A percentile compares a stretch with the other conserved stretches of the same genome.
Conservation (phyloP, 2,888 invertebrate genomes). For the Archaeoteleia sp. region DNA sequence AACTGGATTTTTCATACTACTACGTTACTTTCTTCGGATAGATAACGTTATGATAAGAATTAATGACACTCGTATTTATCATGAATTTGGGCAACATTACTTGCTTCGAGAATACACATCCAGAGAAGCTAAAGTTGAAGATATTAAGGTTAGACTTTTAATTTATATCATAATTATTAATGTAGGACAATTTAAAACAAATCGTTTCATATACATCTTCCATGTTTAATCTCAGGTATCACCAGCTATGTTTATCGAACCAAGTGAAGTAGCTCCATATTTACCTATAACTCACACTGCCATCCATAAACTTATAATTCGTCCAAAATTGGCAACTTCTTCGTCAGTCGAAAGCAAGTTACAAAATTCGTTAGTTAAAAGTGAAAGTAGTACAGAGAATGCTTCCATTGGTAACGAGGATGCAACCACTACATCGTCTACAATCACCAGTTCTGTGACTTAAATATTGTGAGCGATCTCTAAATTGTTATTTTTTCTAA, state of each 20-base stretch:
- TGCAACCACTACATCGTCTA: too few species aligned
- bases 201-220: too few species aligned
- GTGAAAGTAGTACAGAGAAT: constrained; percentile 8
- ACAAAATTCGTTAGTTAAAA: neutral
- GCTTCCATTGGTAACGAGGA: too few species aligned
- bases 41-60: constrained; percentile 93
- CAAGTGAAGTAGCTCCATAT: constrained; percentile 81
- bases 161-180: too few species aligned
- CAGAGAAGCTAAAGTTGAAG: constrained; percentile 83
- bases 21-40: constrained; percentile 94
- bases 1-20: constrained; percentile 90
- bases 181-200: too few species aligned
- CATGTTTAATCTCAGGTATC: constrained; percentile 78
- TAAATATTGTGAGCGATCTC: too few species aligned
- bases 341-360: neutral
- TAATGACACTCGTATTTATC: constrained; percentile 91
- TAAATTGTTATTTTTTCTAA: too few species aligned
- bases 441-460: too few species aligned
- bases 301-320: constrained; percentile 74
- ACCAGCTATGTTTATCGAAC: constrained; percentile 79
- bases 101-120: constrained; percentile 89
- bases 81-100: constrained; percentile 84
- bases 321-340: constrained; percentile 7
- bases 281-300: constrained; percentile 78
- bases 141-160: constrained; percentile 77